Conservation (phyloP, 2,888 invertebrate genomes). For the Nasonovia ribisnigri region DNA sequence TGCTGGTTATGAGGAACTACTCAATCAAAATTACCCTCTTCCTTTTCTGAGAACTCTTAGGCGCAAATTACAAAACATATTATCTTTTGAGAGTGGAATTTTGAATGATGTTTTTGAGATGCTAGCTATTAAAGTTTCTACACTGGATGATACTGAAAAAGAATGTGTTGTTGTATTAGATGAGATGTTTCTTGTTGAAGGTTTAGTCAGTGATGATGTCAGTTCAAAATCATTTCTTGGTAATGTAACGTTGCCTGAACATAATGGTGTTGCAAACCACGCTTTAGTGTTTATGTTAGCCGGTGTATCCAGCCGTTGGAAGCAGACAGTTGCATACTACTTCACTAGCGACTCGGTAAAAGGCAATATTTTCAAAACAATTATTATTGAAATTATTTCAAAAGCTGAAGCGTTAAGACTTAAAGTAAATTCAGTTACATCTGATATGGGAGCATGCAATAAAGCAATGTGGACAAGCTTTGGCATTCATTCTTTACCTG, state of each 20-base stretch:
- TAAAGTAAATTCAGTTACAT: constrained; percentile 3
- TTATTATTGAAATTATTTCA: constrained; percentile 7
- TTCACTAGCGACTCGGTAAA: constrained; percentile 23
- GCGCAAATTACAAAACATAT: not conserved
- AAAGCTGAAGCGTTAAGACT: constrained; percentile 25
- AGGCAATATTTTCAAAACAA: not conserved
- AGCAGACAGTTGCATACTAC: constrained; percentile 24
- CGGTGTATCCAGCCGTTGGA: not conserved
- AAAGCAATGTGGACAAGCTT: constrained; percentile 8
- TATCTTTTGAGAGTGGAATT: not conserved
- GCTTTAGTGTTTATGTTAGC: constrained; percentile 8
- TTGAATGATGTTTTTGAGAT: not conserved
- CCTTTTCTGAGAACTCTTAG: not conserved
- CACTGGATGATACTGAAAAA: not conserved
- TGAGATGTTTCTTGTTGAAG: not conserved
- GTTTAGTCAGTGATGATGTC: not conserved
- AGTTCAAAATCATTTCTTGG: not conserved
- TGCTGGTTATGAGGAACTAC: not conserved
- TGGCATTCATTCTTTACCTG: not conserved
- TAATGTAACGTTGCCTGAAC: not conserved
- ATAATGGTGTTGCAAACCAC: not conserved
- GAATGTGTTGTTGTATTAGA: not conserved
- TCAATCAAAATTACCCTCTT: not conserved
- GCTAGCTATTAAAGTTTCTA: not conserved
- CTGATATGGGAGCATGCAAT: constrained; percentile 27